A percentile compares a stretch with the other conserved stretches of the same genome.
Conservation (phyloP, 2,888 invertebrate genomes). For the Conchocele bisecta region DNA sequence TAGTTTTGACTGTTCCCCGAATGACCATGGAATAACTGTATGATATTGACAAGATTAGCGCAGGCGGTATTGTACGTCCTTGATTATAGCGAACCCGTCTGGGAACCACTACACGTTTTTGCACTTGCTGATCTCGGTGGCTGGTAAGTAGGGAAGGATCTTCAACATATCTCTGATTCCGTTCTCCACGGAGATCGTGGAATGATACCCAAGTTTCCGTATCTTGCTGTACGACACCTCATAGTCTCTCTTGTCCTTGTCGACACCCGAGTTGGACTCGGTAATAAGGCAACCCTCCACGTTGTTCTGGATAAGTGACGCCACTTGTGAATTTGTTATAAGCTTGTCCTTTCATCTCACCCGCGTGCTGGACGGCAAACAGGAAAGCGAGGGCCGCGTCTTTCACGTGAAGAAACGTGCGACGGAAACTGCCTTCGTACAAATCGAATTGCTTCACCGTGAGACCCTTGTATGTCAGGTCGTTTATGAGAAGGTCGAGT, state of each 20-base stretch:
- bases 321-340: conserved; percentile 80
- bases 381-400: conserved; percentile 80
- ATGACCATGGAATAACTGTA: too few relatives aligned
- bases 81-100: too few relatives aligned
- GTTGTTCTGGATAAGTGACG: conserved; percentile 68
- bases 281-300: conserved; percentile 71
- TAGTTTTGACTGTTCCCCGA: too few relatives aligned
- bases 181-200: conserved; percentile 73
- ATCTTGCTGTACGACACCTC: conserved; percentile 80
- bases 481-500: conserved; percentile 15
- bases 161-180: conserved; percentile 76
- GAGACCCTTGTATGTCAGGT: conserved; percentile 58
- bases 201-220: conserved; percentile 72
- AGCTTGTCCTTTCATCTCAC: conserved; percentile 73
- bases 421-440: conserved; percentile 77
- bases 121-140: conserved; percentile 59
- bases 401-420: conserved; percentile 81
- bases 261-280: conserved; percentile 71
- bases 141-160: conserved; percentile 69
- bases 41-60: too few relatives aligned
- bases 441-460: conserved; percentile 71
- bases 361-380: conserved; percentile 75
- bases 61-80: too few relatives aligned
- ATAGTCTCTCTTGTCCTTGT: conserved; percentile 81
- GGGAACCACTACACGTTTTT: conserved; percentile 69